Base-by-base conservation (phyloP, 1,140 invertebrate genomes). In the Lanistes nyassanus region DNA sequence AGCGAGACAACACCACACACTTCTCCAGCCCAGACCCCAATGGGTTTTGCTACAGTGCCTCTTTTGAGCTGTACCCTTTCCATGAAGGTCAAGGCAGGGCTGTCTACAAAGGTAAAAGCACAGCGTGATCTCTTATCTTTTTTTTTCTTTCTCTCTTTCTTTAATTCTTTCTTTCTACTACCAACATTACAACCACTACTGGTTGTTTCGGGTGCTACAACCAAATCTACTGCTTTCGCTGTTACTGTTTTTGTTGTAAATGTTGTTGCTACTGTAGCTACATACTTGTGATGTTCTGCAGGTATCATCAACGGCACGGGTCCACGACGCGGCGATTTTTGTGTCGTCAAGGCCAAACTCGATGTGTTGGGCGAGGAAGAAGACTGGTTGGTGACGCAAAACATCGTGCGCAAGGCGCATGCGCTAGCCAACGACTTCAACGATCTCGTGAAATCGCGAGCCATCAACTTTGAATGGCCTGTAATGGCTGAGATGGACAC, bases 31-130 rank as follows among this genome's bases (percentile, higher is more conserved):
- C 76, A 4, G 76, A 78, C 58, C 31, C 39, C 29, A 16, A n/a
- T 16, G 69, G 71, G 16, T 62, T 73, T 31, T 16, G 39, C 0
- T 80, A 80, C 76, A 74, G 68, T 21, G 70, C 79, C n/a, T 76
- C 71, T 31, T 81, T 81, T 55, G 77, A 81, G 36, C 55, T 78
- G 3, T 79, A 69, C 67, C 75, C 74, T 29, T 81, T 81, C 66
- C 62, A 73, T 47, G 75, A 76, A 42, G 78, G 75, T n/a, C 69
- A 71, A 16, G 72, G 75, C 13, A 47, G 34, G 7, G 73, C 73
- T 16, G 73, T 75, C 37, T 78, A 78, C 56, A 70, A 78, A 66
- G 67, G 64, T 74, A 3, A 64, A 26, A 11, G 58, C 9, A 60
- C n/a, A 60, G 3, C 1, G 1, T 60, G 11, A 5, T 7, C 4